A percentile compares a stretch with the other conserved stretches of the same genome.
Evolutionary conservation across 2,888 invertebrate species (phyloP).

Genomic region (Habroteleia sp.): DNA sequence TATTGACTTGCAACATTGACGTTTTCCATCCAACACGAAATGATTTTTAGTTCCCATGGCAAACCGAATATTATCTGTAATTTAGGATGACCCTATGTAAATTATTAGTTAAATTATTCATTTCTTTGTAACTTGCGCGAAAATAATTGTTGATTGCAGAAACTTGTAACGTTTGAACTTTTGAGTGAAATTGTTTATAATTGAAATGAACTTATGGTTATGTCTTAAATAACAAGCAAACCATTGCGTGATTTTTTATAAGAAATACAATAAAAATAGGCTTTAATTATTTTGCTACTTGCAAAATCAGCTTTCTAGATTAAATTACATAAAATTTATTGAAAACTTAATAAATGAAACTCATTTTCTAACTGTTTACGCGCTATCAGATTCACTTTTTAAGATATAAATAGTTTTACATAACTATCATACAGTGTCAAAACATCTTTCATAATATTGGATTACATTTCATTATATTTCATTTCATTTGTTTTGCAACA

Average conservation of each 20-base stretch:
- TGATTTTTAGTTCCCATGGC: constrained; percentile 7
- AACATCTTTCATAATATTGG: constrained; percentile 10
- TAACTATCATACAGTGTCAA: constrained; percentile 14
- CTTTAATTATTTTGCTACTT: constrained; percentile 17
- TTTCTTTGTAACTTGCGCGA: constrained; percentile 2
- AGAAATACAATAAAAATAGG: constrained; percentile 1
- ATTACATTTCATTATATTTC: constrained; percentile 3
- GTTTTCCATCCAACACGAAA: constrained; percentile 12
- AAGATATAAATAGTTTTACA: constrained; percentile 3
- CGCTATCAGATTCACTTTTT: constrained; percentile 2
- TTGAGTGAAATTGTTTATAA: constrained; percentile 33
- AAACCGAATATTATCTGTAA: constrained; percentile 21
- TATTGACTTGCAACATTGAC: constrained; percentile 8
- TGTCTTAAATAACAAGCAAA: constrained; percentile 17
- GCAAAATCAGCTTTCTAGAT: constrained; percentile 33
- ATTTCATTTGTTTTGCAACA: not conserved
- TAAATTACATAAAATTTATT: constrained; percentile 29
- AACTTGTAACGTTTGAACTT: constrained; percentile 4
- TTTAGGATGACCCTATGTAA: constrained; percentile 30
- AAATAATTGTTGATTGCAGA: constrained; percentile 28
- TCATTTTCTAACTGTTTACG: constrained; percentile 6
- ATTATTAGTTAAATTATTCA: constrained; percentile 20
- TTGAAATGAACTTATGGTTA: constrained; percentile 16
- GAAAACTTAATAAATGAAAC: constrained; percentile 14
- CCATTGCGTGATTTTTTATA: constrained; percentile 19